phyloP scores from a whole-genome alignment of 2,888 invertebrate species.

The Hecatera dysodea region DNA sequence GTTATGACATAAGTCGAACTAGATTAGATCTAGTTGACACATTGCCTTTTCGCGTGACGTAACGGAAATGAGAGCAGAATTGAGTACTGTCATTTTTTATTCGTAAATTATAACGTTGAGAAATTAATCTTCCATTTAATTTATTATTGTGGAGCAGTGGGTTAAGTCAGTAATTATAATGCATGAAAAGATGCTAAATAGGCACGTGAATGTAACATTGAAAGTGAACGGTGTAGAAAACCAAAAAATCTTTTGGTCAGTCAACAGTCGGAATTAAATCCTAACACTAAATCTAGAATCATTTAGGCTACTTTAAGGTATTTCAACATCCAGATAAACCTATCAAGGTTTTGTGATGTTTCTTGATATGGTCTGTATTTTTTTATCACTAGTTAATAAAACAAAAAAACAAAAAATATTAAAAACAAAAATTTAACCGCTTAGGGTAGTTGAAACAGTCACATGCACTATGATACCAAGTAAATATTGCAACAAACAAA shows the following conservation, averaged over 20 bases:
- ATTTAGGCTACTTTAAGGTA: no score
- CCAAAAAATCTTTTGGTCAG: not conserved
- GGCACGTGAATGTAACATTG: not conserved
- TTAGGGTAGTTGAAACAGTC: no score
- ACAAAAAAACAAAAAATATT: no score
- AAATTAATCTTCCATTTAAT: constrained; percentile 25
- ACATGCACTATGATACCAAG: not conserved
- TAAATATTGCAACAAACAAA: not conserved
- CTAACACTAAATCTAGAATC: no score
- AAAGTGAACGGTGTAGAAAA: not conserved
- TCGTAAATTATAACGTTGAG: constrained; percentile 12
- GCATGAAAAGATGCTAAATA: not conserved
- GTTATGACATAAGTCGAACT: constrained; percentile 50
- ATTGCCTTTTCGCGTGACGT: constrained; percentile 30
- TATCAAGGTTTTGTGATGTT: no score
- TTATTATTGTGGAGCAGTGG: constrained; percentile 13
- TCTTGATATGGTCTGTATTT: no score
- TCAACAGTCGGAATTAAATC: no score
- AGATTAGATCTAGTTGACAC: constrained; percentile 50
- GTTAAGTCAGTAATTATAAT: not conserved
- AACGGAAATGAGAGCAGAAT: constrained; percentile 22
- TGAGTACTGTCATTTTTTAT: constrained; percentile 20
- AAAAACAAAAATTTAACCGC: no score
- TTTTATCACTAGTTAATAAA: no score
- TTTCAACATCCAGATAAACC: no score